Evolutionary conservation across 2,888 invertebrate genomes (phyloP).

Genomic region (Hyles lineata): DNA sequence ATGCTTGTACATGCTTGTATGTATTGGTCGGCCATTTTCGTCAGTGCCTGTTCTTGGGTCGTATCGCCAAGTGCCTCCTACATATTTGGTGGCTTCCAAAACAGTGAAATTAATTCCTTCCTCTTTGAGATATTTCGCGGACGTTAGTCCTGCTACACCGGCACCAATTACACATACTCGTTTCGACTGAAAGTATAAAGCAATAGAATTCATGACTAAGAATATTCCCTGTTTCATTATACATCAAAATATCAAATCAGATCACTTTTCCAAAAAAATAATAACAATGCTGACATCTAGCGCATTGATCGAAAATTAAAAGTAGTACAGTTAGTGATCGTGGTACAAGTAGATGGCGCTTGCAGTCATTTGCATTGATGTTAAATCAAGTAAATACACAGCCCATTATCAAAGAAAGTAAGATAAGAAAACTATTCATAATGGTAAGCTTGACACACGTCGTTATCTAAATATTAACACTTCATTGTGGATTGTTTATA

Average conservation of each 20-base stretch:
- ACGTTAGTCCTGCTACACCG: slow-evolving; percentile 71
- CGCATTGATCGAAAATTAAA: background rate
- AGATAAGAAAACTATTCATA: too few relatives aligned
- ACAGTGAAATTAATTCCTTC: slow-evolving; percentile 70
- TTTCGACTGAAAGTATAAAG: slow-evolving; percentile 40
- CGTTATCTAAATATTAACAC: too few relatives aligned
- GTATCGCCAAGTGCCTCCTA: slow-evolving; percentile 79
- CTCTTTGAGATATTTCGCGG: slow-evolving; percentile 71
- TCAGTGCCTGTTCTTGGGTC: slow-evolving; percentile 80
- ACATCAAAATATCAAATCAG: background rate
- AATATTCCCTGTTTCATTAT: background rate
- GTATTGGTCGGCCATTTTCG: slow-evolving; percentile 83
- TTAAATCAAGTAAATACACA: background rate
- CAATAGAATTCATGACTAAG: background rate
- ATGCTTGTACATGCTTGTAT: slow-evolving; percentile 89
- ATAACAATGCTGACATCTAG: background rate
- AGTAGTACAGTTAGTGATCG: background rate
- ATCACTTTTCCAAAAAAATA: background rate
- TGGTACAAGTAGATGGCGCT: background rate
- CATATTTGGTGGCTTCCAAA: slow-evolving; percentile 68
- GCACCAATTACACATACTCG: slow-evolving; percentile 77
- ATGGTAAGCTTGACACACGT: too few relatives aligned
- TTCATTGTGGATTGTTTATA: too few relatives aligned
- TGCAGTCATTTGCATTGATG: background rate
- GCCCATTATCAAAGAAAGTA: too few relatives aligned